These are phyloP conservation scores for Synergus umbraculus DNA, from an alignment of 2,888 invertebrate genomes.

Conservation along the genomic window DNA sequence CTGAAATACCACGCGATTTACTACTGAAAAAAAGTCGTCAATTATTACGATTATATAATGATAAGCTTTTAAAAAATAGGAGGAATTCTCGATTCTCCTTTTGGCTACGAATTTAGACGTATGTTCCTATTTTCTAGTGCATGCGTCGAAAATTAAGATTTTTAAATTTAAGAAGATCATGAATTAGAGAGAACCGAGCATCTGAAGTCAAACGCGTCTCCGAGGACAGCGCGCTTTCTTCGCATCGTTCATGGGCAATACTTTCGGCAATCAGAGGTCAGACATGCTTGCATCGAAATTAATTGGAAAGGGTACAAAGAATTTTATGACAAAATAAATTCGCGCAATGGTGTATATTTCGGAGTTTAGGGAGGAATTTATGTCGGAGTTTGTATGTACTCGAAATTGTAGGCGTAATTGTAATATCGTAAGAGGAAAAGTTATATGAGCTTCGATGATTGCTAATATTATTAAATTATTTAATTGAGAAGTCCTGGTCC, in stretches of 20 bases:
- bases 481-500: conserved; percentile 47
- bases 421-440: conserved; percentile 53
- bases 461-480: conserved; percentile 58
- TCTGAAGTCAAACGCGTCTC: conserved; percentile 10
- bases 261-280: conserved; percentile 25
- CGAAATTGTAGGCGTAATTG: conserved; percentile 47
- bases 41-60: conserved; percentile 66
- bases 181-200: background rate
- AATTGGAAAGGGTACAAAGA: conserved; percentile 37
- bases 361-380: conserved; percentile 8
- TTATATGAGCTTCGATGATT: conserved; percentile 56
- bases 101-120: conserved; percentile 39
- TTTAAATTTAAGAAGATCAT: background rate
- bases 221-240: conserved; percentile 16
- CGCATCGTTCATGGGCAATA: conserved; percentile 35
- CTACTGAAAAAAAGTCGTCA: conserved; percentile 68
- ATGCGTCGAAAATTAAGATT: conserved; percentile 18
- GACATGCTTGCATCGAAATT: background rate
- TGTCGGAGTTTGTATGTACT: background rate
- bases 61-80: conserved; percentile 16
- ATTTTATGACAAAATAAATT: conserved; percentile 4
- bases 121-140: conserved; percentile 28
- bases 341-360: conserved; percentile 19
- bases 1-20: conserved; percentile 46
- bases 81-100: conserved; percentile 6